Evolutionary conservation across 2,888 invertebrate species (phyloP).

Genomic region (Trissoscelio sp.): DNA sequence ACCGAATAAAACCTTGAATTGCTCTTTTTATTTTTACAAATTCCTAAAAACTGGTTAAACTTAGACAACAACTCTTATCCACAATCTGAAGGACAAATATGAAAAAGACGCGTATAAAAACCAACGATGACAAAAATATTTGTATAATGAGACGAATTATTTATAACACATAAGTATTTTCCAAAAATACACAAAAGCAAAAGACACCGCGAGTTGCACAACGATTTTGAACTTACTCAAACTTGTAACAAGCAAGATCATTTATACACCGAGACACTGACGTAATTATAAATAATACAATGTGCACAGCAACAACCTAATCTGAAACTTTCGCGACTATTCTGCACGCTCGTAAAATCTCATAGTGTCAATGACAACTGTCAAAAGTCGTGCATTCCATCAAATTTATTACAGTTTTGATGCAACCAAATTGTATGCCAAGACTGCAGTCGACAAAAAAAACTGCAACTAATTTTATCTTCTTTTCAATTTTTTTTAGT

Average conservation of each 20-base stretch:
- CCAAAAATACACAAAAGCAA: constrained; percentile 28
- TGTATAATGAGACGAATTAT: constrained; percentile 16
- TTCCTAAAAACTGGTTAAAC: no score
- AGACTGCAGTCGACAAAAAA: constrained; percentile 33
- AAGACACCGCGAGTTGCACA: constrained; percentile 27
- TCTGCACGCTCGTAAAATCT: neutral
- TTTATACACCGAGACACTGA: constrained; percentile 18
- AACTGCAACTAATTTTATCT: constrained; percentile 22
- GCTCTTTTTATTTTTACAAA: no score
- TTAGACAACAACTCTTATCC: no score
- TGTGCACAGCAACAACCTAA: neutral
- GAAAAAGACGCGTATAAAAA: neutral
- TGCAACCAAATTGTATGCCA: constrained; percentile 15
- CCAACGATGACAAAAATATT: neutral
- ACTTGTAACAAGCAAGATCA: constrained; percentile 28
- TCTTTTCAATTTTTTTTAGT: neutral
- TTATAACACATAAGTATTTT: constrained; percentile 30
- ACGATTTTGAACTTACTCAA: constrained; percentile 10
- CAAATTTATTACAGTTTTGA: constrained; percentile 22
- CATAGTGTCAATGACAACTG: constrained; percentile 43
- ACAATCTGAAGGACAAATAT: no score
- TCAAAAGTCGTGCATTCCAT: constrained; percentile 31
- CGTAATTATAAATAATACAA: constrained; percentile 14
- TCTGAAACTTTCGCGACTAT: no score
- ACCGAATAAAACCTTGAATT: no score